Conservation (phyloP, 2,113 vertebrate genomes). For the Megalops atlanticus region DNA sequence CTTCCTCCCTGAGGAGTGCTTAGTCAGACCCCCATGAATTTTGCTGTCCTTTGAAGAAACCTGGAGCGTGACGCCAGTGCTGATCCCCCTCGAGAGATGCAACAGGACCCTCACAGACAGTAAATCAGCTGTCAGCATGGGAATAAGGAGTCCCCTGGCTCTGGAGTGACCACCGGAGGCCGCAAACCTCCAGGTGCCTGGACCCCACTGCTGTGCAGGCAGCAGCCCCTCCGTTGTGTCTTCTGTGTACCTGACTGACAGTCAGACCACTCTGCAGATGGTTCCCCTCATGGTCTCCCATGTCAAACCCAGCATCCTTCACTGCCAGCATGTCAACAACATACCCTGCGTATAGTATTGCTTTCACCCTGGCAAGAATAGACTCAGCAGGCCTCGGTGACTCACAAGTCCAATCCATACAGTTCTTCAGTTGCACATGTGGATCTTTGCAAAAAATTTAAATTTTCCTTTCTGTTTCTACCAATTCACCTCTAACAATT, state of each 20-base stretch:
- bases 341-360: neutral
- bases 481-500: too few species aligned
- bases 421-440: too few species aligned
- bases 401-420: too few species aligned
- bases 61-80: neutral
- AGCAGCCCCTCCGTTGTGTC: too few species aligned
- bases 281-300: neutral
- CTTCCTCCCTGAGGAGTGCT: neutral
- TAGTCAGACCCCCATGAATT: neutral
- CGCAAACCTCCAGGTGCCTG: neutral
- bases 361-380: neutral
- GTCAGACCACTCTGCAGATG: neutral
- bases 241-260: too few species aligned
- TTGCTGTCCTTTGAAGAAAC: neutral
- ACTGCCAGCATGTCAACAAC: neutral
- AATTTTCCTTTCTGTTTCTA: too few species aligned
- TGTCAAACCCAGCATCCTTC: neutral
- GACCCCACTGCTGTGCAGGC: neutral
- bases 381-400: too few species aligned
- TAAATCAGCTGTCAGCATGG: slow-evolving; percentile 29
- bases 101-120: slow-evolving; percentile 16
- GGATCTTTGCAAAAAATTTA: too few species aligned
- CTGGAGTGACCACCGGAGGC: neutral
- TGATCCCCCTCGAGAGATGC: slow-evolving; percentile 4
- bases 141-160: slow-evolving; percentile 15